Conservation (phyloP, 2,888 invertebrate genomes). For the Cerastoderma edule region DNA sequence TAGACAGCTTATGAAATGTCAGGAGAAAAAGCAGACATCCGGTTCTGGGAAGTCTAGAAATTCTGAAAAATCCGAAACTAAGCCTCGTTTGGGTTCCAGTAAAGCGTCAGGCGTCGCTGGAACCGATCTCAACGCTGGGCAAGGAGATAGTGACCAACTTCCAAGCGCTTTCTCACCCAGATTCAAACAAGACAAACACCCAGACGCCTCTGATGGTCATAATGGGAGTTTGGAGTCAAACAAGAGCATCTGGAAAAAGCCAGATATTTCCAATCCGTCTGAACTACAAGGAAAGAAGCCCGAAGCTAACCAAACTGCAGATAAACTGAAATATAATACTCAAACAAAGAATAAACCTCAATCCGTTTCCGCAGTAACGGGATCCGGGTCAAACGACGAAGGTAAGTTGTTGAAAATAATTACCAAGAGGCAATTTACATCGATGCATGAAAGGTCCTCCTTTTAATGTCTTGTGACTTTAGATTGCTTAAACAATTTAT, state of each 20-base stretch:
- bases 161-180: slow-evolving; percentile 8
- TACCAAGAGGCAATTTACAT: too few relatives aligned
- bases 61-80: neutral
- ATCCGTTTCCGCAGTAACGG: too few relatives aligned
- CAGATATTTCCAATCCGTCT: neutral
- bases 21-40: slow-evolving; percentile 29
- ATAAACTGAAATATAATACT: too few relatives aligned
- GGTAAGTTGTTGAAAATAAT: too few relatives aligned
- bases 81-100: neutral
- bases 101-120: neutral
- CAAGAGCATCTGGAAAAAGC: neutral
- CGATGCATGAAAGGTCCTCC: too few relatives aligned
- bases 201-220: slow-evolving; percentile 5
- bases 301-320: neutral
- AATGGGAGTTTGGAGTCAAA: slow-evolving; percentile 16
- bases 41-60: slow-evolving; percentile 2
- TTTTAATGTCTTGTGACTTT: too few relatives aligned
- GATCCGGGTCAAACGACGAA: too few relatives aligned
- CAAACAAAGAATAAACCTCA: too few relatives aligned
- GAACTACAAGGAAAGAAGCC: neutral
- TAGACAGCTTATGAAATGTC: slow-evolving; percentile 36
- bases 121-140: slow-evolving; percentile 16
- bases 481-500: too few relatives aligned
- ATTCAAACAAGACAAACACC: neutral
- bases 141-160: slow-evolving; percentile 45